These are phyloP conservation scores for Gryllus bimaculatus DNA, from an alignment of 1,140 invertebrate genomes.

Conservation along the genomic window DNA sequence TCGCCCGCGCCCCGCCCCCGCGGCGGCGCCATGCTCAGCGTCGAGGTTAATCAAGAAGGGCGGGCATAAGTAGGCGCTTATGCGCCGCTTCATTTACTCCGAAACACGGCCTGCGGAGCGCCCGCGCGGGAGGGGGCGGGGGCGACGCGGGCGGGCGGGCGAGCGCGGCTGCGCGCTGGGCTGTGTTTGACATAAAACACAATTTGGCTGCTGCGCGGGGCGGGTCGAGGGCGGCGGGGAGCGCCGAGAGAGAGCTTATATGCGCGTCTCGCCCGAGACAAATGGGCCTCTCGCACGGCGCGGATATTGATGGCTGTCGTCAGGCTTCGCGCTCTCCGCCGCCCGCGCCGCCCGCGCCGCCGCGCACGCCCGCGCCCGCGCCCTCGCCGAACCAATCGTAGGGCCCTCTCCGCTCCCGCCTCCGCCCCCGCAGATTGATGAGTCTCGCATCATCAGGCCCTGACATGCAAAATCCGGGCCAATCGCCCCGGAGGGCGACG, in stretches of 20 bases:
- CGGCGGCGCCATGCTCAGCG: not conserved
- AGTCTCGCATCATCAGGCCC: not conserved
- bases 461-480: not conserved
- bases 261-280: slow-evolving; percentile 1
- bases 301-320: not conserved
- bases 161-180: too few species aligned
- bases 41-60: not conserved
- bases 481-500: too few species aligned
- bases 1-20: not conserved
- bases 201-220: not conserved
- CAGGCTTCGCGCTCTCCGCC: not conserved
- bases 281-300: not conserved
- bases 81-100: not conserved
- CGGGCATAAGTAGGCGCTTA: not conserved
- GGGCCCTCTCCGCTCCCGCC: too few species aligned
- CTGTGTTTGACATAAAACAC: slow-evolving; percentile 4
- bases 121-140: too few species aligned
- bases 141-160: too few species aligned
- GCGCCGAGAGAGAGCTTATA: not conserved
- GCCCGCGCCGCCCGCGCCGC: too few species aligned
- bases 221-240: too few species aligned
- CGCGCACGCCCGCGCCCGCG: too few species aligned
- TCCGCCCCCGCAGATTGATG: not conserved
- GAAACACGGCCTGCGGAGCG: not conserved
- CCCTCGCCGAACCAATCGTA: too few species aligned